Conservation (phyloP, 1,140 invertebrate genomes). For the Triops longicaudatus region DNA sequence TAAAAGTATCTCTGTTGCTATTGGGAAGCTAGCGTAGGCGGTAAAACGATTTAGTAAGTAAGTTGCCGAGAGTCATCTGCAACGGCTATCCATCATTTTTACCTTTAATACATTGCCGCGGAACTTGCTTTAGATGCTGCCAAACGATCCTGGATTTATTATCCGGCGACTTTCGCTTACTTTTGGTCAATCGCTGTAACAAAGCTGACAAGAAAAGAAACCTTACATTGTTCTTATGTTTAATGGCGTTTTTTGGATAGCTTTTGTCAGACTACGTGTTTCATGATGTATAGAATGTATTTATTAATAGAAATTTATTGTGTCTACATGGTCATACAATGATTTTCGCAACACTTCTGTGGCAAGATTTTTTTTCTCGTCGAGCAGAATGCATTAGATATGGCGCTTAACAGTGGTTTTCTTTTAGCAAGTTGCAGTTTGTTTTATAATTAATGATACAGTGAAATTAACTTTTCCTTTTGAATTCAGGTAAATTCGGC, state of each 20-base stretch:
- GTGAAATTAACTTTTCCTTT: neutral
- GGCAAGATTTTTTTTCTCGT: neutral
- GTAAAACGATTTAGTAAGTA: neutral
- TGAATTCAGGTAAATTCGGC: conserved; percentile 55
- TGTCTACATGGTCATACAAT: neutral
- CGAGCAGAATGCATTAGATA: neutral
- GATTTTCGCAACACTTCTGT: neutral
- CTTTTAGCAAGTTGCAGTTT: neutral
- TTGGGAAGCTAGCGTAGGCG: neutral
- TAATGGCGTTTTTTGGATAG: neutral
- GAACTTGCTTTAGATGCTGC: neutral
- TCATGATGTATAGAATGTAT: neutral
- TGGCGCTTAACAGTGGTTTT: neutral
- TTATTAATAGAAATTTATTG: neutral
- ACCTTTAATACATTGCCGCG: neutral
- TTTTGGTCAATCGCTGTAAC: neutral
- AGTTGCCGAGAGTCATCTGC: neutral
- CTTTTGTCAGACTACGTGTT: neutral
- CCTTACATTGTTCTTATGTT: neutral
- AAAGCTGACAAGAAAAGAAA: neutral
- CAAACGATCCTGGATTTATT: neutral
- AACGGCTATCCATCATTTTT: neutral
- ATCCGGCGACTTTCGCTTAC: neutral
- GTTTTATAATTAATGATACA: neutral
- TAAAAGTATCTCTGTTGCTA: no score